These are phyloP conservation scores for Hydrochoerus hydrochaeris DNA, from an alignment of 2,113 vertebrate genomes.

Conservation along the genomic window DNA sequence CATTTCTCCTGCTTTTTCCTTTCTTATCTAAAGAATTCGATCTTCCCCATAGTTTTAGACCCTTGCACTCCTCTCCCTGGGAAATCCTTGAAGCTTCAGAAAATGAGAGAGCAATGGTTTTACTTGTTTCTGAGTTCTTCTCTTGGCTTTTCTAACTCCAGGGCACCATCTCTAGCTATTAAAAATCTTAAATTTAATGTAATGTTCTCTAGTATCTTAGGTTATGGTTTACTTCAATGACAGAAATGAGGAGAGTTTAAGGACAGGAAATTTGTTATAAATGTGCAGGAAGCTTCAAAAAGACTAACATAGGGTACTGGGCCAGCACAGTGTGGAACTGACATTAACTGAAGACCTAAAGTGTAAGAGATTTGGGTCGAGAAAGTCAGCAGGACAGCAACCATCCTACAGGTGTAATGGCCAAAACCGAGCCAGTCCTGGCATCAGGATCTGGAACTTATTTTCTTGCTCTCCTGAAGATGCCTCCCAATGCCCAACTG, in stretches of 20 bases:
- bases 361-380: neutral
- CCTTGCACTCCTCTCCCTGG: neutral
- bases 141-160: neutral
- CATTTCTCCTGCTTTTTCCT: neutral
- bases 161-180: neutral
- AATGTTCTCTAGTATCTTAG: neutral
- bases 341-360: too few relatives aligned
- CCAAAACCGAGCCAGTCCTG: neutral
- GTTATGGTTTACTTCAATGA: neutral
- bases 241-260: neutral
- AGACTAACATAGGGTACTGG: too few relatives aligned
- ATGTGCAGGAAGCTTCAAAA: neutral
- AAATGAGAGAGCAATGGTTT: neutral
- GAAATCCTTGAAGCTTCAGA: neutral
- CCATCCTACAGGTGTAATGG: neutral
- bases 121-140: neutral
- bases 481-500: neutral
- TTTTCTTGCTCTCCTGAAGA: neutral
- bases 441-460: neutral
- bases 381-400: neutral
- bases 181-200: neutral
- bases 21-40: neutral
- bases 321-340: too few relatives aligned
- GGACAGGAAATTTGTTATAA: neutral
- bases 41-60: neutral